Base-by-base conservation (phyloP, 2,797 vertebrate species). In the Graptemys geographica region DNA sequence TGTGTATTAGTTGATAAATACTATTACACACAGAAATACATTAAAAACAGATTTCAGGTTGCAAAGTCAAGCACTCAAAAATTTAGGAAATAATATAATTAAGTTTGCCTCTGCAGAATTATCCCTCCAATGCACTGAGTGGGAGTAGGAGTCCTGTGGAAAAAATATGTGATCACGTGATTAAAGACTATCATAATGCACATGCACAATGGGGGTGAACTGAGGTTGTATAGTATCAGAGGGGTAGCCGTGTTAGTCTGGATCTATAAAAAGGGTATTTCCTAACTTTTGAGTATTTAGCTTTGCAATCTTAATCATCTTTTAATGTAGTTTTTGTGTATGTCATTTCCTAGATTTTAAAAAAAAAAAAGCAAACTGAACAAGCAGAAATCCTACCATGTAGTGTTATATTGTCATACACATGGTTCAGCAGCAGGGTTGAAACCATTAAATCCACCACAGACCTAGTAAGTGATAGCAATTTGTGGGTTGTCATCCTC, bases 1-100 rank as follows among this genome's bases (percentile, higher is more conserved):
- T 55, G 78, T 94, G 57, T 94, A 47, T 96, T 74, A 83, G 79
- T 9, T 90, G 74, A 89, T 84, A 12, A 31, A 31, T 33, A 44
- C 82, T 82, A 44, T 41, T 37, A 41, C 21, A 25, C 65, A 72
- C 65, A 72, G 11, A 69, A 69, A 72, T 72, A 41, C 65, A 72
- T 72, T 72, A 41, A 23, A 72, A 72, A 72, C 37, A 37, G 9
- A 72, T 10, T 72, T 37, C 37, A 41, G 65, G 9, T 41, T 72
- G 37, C n/a, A 41, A 72, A 72, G 65, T 37, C 65, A 72, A 72
- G 21, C 37, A 72, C 65, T 72, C 21, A 72, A 3, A 72, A 41
- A 72, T 23, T 11, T 41, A 41, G 65, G 65, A 41, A 72, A 72
- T 23, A 19, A 41, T 37, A 37, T 23, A 23, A 72, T 72, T 72